phyloP scores from a whole-genome alignment of 2,888 invertebrate species.

The Orchesella flavescens region DNA sequence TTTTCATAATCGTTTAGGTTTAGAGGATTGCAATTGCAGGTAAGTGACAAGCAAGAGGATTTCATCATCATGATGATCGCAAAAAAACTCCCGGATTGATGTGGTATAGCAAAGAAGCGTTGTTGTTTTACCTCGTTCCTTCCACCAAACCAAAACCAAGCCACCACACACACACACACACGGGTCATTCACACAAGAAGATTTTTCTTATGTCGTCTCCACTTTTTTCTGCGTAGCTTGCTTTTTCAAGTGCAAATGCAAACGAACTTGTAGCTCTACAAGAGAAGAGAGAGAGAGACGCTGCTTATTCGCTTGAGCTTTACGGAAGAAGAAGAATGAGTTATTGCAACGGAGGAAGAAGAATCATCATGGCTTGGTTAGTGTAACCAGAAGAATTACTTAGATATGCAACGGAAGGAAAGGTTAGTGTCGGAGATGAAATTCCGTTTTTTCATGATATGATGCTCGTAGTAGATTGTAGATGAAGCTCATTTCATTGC shows the following conservation, averaged over 20 bases:
- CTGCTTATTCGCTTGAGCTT: neutral
- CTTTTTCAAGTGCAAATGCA: constrained; percentile 12
- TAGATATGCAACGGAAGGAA: constrained; percentile 18
- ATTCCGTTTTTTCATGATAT: neutral
- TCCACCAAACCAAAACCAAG: neutral
- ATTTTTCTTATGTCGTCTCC: constrained; percentile 6
- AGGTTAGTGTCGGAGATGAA: constrained; percentile 36
- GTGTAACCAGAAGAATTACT: neutral
- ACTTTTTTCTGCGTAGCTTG: neutral
- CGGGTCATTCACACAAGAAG: constrained; percentile 17
- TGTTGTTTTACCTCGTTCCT: neutral
- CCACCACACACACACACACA: neutral
- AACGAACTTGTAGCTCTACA: constrained; percentile 8
- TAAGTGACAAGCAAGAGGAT: no score
- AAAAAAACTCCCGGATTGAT: constrained; percentile 9
- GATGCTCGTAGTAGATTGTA: no score
- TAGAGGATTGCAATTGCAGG: no score
- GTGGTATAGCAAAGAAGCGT: neutral
- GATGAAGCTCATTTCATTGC: no score
- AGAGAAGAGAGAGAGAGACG: neutral
- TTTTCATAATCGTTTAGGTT: no score
- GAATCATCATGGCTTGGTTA: neutral
- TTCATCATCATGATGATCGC: no score
- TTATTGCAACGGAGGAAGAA: neutral
- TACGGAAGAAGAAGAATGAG: constrained; percentile 13